A percentile compares a stretch with the other conserved stretches of the same genome.
phyloP scores from a whole-genome alignment of 2,797 vertebrate species.

The Balearica regulorum region DNA sequence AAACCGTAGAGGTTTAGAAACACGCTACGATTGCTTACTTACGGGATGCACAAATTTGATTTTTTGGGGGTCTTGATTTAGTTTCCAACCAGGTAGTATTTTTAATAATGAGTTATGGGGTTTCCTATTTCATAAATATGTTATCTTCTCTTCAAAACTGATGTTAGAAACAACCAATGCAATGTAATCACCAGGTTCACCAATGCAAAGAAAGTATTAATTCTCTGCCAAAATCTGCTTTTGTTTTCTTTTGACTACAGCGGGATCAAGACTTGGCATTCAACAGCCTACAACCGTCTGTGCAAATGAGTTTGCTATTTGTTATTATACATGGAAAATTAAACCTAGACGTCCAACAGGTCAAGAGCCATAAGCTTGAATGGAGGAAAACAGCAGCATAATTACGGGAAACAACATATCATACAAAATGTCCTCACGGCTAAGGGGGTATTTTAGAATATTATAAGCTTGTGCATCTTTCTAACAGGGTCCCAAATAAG shows the following conservation, averaged over 20 bases:
- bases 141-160: neutral
- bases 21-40: rapidly evolving
- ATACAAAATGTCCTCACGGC: rapidly evolving
- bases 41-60: rapidly evolving
- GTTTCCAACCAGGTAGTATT: neutral
- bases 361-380: neutral
- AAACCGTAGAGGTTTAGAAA: neutral
- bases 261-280: neutral
- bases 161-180: neutral
- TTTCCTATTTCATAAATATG: neutral
- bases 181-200: neutral
- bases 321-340: neutral
- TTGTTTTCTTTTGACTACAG: neutral
- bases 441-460: neutral
- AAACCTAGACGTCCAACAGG: neutral
- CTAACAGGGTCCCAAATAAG: neutral
- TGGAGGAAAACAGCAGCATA: neutral
- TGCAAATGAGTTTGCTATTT: neutral
- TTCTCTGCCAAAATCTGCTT: neutral
- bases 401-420: neutral
- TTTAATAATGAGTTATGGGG: neutral
- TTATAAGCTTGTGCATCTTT: neutral
- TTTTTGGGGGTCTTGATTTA: neutral
- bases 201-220: neutral
- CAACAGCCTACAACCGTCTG: neutral